phyloP scores from a whole-genome alignment of 2,888 invertebrate genomes.

The Agriotes lineatus region DNA sequence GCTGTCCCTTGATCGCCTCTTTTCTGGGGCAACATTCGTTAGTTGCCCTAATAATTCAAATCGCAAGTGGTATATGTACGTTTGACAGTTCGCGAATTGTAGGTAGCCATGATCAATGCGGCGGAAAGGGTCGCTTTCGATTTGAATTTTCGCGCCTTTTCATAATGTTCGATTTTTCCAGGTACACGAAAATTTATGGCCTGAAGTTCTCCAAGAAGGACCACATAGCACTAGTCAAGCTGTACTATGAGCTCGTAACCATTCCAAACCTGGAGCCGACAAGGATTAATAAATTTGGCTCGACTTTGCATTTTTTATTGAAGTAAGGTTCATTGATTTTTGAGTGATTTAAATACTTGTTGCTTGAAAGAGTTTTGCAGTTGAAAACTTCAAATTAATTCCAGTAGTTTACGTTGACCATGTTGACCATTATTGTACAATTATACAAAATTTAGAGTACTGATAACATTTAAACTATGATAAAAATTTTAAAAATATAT shows the following conservation, averaged over 20 bases:
- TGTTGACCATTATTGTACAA: too few relatives aligned
- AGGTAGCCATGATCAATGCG: slow-evolving; percentile 3
- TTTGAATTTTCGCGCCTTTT: slow-evolving; percentile 28
- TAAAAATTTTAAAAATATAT: too few relatives aligned
- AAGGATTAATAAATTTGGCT: slow-evolving; percentile 78
- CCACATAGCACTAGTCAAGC: slow-evolving; percentile 84
- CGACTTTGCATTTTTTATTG: slow-evolving; percentile 76
- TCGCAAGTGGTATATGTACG: background rate
- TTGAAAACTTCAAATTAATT: too few relatives aligned
- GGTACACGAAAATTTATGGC: slow-evolving; percentile 88
- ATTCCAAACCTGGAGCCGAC: slow-evolving; percentile 84
- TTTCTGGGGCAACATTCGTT: background rate
- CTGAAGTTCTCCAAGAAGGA: slow-evolving; percentile 91
- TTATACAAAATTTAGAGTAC: too few relatives aligned
- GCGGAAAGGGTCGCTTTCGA: background rate
- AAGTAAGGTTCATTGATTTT: too few relatives aligned
- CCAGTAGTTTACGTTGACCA: too few relatives aligned
- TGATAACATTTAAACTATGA: too few relatives aligned
- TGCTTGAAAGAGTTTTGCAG: too few relatives aligned
- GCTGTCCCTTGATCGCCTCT: too few relatives aligned
- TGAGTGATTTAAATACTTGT: too few relatives aligned
- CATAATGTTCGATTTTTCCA: slow-evolving; percentile 64
- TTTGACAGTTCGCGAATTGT: slow-evolving; percentile 18
- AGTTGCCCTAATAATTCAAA: slow-evolving; percentile 1
- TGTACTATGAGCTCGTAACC: slow-evolving; percentile 81